Percentiles rank a stretch among this genome's conserved stretches.
Evolutionary conservation across 2,888 invertebrate genomes (phyloP).

Genomic region (Athalia cordata): DNA sequence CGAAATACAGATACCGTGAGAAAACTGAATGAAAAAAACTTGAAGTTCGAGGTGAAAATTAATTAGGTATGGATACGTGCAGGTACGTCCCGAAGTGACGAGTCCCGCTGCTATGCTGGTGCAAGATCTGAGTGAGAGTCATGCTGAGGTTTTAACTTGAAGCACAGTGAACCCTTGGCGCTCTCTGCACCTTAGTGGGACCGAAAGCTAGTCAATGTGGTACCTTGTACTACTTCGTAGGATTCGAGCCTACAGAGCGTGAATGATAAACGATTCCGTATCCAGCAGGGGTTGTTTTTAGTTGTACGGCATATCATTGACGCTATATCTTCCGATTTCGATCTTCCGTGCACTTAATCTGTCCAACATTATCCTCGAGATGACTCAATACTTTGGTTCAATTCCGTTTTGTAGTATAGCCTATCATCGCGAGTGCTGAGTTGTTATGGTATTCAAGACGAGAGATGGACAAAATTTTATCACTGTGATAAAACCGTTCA

Average conservation of each 20-base stretch:
- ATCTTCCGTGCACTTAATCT: slow-evolving; percentile 38
- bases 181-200: slow-evolving; percentile 21
- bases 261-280: slow-evolving; percentile 68
- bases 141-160: slow-evolving; percentile 73
- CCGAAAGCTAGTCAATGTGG: slow-evolving; percentile 51
- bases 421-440: neutral
- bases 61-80: slow-evolving; percentile 68
- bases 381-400: slow-evolving; percentile 43
- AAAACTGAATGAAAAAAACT: neutral
- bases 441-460: too few relatives aligned
- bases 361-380: slow-evolving; percentile 32
- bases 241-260: slow-evolving; percentile 55
- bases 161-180: slow-evolving; percentile 60
- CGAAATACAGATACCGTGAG: neutral
- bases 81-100: slow-evolving; percentile 68
- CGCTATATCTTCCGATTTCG: slow-evolving; percentile 30
- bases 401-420: slow-evolving; percentile 2
- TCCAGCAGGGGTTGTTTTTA: slow-evolving; percentile 49
- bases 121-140: slow-evolving; percentile 66
- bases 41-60: slow-evolving; percentile 8
- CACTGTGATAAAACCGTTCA: too few relatives aligned
- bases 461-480: too few relatives aligned
- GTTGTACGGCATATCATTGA: slow-evolving; percentile 44
- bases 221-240: slow-evolving; percentile 45
- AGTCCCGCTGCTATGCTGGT: slow-evolving; percentile 68